A percentile compares a stretch with the other conserved stretches of the same genome.
Conservation (phyloP, 2,797 vertebrate species). For the Telmatherina bonti region DNA sequence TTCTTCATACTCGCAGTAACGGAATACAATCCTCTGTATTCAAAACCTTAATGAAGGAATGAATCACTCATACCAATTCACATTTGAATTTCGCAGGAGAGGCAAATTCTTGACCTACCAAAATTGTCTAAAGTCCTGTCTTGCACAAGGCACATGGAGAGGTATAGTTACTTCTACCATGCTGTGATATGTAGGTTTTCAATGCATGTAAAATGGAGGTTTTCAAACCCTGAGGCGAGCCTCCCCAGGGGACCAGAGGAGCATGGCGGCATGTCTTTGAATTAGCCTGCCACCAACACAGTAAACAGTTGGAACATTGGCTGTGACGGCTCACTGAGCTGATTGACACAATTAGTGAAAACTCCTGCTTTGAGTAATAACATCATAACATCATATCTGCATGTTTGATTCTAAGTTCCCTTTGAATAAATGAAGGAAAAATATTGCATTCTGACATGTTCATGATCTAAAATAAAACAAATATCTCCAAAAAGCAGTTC, state of each 20-base stretch:
- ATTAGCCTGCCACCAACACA: background rate
- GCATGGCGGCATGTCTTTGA: background rate
- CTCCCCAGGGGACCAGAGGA: background rate
- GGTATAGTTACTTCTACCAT: conserved; percentile 2
- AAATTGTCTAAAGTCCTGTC: conserved; percentile 14
- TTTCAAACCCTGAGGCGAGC: background rate
- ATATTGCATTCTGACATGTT: background rate
- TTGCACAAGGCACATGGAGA: background rate
- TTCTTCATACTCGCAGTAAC: conserved; percentile 45
- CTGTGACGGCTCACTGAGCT: conserved; percentile 10
- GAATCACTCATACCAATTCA: conserved; percentile 47
- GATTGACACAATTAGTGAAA: conserved; percentile 16
- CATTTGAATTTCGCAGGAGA: conserved; percentile 36
- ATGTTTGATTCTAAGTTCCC: background rate
- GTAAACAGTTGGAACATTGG: background rate
- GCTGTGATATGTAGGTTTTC: conserved; percentile 11
- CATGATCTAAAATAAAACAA: conserved; percentile 1
- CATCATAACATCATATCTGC: background rate
- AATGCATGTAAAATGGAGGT: conserved; percentile 10
- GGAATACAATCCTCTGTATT: conserved; percentile 63
- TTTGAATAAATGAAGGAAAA: background rate
- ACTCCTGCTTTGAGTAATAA: background rate
- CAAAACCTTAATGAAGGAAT: conserved; percentile 53
- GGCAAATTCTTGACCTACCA: conserved; percentile 40
- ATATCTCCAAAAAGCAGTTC: conserved; percentile 9